These are phyloP conservation scores for Crioceris asparagi DNA, from an alignment of 2,888 invertebrate genomes.

Conservation along the genomic window DNA sequence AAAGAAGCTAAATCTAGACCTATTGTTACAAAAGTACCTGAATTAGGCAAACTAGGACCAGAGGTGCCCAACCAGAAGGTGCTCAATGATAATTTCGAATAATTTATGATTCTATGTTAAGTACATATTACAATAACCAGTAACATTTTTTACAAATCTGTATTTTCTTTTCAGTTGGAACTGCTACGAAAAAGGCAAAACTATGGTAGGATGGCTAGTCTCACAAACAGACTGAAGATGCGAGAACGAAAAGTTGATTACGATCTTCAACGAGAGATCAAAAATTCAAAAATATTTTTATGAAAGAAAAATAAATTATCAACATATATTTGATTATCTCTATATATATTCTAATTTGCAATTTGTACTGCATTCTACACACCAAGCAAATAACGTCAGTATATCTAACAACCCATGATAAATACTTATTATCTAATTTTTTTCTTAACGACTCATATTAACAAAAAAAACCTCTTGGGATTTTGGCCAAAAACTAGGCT, in stretches of 20 bases:
- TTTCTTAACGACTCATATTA: too few relatives aligned
- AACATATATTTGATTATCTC: too few relatives aligned
- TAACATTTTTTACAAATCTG: too few relatives aligned
- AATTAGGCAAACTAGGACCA: slow-evolving; percentile 10
- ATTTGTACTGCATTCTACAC: too few relatives aligned
- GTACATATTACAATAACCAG: too few relatives aligned
- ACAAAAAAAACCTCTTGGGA: too few relatives aligned
- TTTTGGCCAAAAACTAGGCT: too few relatives aligned
- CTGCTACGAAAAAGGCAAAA: slow-evolving; percentile 18
- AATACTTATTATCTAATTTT: too few relatives aligned
- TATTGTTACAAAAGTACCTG: slow-evolving; percentile 6
- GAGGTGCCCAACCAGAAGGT: slow-evolving; percentile 12
- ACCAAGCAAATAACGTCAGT: too few relatives aligned
- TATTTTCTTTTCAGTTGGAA: slow-evolving; percentile 21
- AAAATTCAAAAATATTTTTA: slow-evolving; percentile 12
- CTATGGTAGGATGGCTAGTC: slow-evolving; percentile 22
- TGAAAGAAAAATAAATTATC: slow-evolving; percentile 5
- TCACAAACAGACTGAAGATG: slow-evolving; percentile 21
- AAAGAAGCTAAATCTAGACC: not conserved
- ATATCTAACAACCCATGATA: not conserved
- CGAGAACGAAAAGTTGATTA: slow-evolving; percentile 18
- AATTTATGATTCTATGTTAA: too few relatives aligned
- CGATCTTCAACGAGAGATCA: slow-evolving; percentile 17
- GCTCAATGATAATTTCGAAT: not conserved
- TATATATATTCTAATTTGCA: too few relatives aligned